Percentiles rank a stretch among this genome's conserved stretches.
Conservation (phyloP, 2,113 vertebrate genomes). For the Nycticryphes semicollaris region DNA sequence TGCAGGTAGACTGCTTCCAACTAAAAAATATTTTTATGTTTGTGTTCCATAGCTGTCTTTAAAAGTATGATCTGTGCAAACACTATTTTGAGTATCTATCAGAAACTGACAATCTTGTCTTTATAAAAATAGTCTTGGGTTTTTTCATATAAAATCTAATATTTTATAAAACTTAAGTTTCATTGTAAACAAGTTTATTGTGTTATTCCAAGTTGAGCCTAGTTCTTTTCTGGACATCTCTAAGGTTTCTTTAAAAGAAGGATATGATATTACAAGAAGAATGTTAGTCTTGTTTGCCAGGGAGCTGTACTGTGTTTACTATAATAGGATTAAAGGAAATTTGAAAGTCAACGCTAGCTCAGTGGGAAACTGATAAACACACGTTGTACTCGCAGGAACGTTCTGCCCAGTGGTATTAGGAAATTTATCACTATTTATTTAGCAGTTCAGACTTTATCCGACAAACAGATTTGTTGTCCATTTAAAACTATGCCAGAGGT, state of each 20-base stretch:
- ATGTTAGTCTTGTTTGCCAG: slow-evolving; percentile 65
- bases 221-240: slow-evolving; percentile 54
- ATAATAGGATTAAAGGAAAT: slow-evolving; percentile 55
- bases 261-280: slow-evolving; percentile 62
- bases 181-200: slow-evolving; percentile 37
- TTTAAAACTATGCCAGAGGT: neutral
- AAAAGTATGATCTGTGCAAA: neutral
- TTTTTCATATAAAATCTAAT: neutral
- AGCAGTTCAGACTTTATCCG: neutral
- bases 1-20: slow-evolving; percentile 23
- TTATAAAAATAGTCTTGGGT: slow-evolving; percentile 8
- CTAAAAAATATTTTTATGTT: neutral
- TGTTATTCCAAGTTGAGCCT: slow-evolving; percentile 47
- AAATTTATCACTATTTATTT: slow-evolving; percentile 41
- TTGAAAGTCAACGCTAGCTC: slow-evolving; percentile 3
- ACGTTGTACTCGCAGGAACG: neutral
- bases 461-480: slow-evolving; percentile 25
- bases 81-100: neutral
- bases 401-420: neutral
- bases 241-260: slow-evolving; percentile 59
- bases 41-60: neutral
- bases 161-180: slow-evolving; percentile 41
- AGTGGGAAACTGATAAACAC: slow-evolving; percentile 50
- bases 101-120: neutral
- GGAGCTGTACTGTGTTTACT: slow-evolving; percentile 60